phyloP scores from a whole-genome alignment of 1,140 invertebrate species.

The Ctenoplectra terminalis region DNA sequence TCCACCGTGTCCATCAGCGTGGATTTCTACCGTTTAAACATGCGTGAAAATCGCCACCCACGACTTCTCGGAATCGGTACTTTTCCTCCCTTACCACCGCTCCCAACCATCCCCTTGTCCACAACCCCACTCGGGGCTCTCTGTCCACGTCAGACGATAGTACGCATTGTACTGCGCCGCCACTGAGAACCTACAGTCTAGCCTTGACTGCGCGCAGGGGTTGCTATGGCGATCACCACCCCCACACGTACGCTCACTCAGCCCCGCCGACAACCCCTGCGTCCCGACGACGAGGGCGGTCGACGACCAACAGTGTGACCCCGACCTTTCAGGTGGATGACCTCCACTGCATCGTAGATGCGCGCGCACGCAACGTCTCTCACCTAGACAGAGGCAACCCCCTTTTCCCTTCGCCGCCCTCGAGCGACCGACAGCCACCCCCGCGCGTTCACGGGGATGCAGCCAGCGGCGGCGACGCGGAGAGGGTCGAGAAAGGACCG shows the following conservation, averaged over 20 bases:
- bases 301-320: constrained; percentile 79
- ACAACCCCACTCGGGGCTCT: neutral
- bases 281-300: constrained; percentile 41
- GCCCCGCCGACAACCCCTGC: constrained; percentile 52
- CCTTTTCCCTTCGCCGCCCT: constrained; percentile 7
- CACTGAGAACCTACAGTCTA: constrained; percentile 76
- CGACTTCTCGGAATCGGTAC: constrained; percentile 44
- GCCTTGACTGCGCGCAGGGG: constrained; percentile 81
- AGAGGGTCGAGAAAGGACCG: constrained; percentile 52
- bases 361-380: constrained; percentile 70
- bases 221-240: constrained; percentile 81
- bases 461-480: constrained; percentile 26
- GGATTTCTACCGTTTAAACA: neutral
- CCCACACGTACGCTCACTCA: constrained; percentile 50
- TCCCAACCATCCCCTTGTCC: neutral
- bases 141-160: constrained; percentile 47
- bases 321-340: constrained; percentile 83
- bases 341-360: constrained; percentile 81
- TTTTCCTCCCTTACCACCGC: constrained; percentile 17
- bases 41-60: constrained; percentile 32
- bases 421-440: constrained; percentile 26
- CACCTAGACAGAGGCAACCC: constrained; percentile 57
- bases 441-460: constrained; percentile 20
- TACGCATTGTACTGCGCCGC: constrained; percentile 59
- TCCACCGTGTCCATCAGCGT: too few species aligned